Evolutionary conservation across 2,113 vertebrate species (phyloP), one percentile per base, ranked within the genome.

Genomic region (Neofelis nebulosa): DNA sequence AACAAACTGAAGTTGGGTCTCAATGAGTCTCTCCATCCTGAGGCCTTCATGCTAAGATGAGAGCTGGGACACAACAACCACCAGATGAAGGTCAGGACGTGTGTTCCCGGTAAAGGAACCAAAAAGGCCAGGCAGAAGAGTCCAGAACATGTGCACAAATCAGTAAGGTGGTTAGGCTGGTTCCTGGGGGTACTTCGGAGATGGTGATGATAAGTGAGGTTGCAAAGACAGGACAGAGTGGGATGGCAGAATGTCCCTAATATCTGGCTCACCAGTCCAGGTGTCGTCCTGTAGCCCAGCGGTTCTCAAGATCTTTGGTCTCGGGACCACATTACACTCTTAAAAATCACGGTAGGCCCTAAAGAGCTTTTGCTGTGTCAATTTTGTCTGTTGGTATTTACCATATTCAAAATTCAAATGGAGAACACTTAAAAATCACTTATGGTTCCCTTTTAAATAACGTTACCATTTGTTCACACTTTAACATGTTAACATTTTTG

Each of bases 401-500:
- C 14, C 69, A 74, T 83, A 93, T 80, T 85, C 71, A 93, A 89
- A 94, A 95, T 92, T 91, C 63, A 50, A 81, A 85, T 7, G 79
- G 33, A 90, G 23, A 86, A 87, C 52, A 48, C 25, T 89, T 12
- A 79, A 74, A 95, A 76, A 84, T 45, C 48, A 91, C 33, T 92
- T 96, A 52, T 91, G 81, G 68, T 74, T 95, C 66, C 94, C 36
- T 66, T 87, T 31, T 78, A 97, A 87, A 63, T 87, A 94, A 63
- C 73, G 86, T 92, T 68, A 96, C 57, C 41, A 78, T 85, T 92
- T 61, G 25, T 61, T 50, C 57, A 61, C 57, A 61, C 57, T 23
- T 21, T 61, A 61, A 45, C 9, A 33, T 91, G 33, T 76, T 94
- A 92, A 89, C 50, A 48, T 82, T 91, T 83, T 89, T 71, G 91